phyloP scores from a whole-genome alignment of 2,888 invertebrate genomes.

The Camptogramma bilineatum region DNA sequence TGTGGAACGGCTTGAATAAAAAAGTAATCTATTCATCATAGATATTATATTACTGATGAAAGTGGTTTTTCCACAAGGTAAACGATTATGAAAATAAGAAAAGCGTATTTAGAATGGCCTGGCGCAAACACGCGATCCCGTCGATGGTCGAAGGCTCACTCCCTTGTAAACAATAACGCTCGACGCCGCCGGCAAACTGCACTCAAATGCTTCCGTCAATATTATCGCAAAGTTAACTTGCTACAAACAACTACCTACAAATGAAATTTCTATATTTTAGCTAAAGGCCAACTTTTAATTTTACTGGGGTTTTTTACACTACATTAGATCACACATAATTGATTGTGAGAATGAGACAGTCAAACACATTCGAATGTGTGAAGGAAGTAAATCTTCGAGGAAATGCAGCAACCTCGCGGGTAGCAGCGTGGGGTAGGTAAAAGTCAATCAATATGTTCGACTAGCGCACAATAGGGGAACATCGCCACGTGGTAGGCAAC shows the following conservation, averaged over 20 bases:
- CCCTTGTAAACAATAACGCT: slow-evolving; percentile 63
- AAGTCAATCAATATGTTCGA: slow-evolving; percentile 73
- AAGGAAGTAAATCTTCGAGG: slow-evolving; percentile 41
- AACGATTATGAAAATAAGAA: slow-evolving; percentile 62
- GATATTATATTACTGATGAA: not conserved
- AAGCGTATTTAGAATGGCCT: slow-evolving; percentile 54
- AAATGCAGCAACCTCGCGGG: slow-evolving; percentile 62
- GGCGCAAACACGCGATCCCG: slow-evolving; percentile 69
- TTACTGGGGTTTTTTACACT: too few species aligned
- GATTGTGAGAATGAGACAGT: not conserved
- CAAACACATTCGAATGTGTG: slow-evolving; percentile 13
- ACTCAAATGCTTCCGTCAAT: slow-evolving; percentile 53
- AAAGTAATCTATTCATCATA: slow-evolving; percentile 3
- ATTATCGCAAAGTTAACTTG: slow-evolving; percentile 34
- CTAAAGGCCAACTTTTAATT: too few species aligned
- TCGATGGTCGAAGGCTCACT: slow-evolving; percentile 51
- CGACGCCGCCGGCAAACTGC: slow-evolving; percentile 33
- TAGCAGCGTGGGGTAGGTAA: slow-evolving; percentile 49
- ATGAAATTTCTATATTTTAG: not conserved
- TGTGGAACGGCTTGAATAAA: not conserved
- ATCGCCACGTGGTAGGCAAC: slow-evolving; percentile 45
- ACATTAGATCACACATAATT: too few species aligned
- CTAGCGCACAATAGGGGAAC: slow-evolving; percentile 55
- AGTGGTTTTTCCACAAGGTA: slow-evolving; percentile 39
- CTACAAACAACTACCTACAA: slow-evolving; percentile 1